These are phyloP conservation scores for Phaethornis superciliosus DNA, from an alignment of 2,113 vertebrate species.

Conservation along the genomic window DNA sequence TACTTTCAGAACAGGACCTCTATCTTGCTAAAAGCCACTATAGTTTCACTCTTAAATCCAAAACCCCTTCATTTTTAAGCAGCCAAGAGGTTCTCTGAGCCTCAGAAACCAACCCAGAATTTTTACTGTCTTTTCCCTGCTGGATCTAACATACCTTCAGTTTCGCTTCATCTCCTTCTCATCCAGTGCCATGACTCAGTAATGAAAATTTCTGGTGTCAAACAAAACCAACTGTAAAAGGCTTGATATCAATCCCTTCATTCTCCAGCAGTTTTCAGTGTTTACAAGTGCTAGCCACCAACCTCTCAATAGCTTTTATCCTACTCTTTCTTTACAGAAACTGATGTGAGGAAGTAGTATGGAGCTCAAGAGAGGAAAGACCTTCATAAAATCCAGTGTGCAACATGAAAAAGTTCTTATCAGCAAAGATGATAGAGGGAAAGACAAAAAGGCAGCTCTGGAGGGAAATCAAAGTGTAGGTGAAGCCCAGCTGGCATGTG, in stretches of 20 bases:
- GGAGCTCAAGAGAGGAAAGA: slow-evolving; percentile 82
- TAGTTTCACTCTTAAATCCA: background rate
- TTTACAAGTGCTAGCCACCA: background rate
- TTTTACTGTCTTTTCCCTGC: background rate
- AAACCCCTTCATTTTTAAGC: background rate
- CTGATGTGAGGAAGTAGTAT: slow-evolving; percentile 51
- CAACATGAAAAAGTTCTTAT: slow-evolving; percentile 71
- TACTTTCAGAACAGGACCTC: background rate
- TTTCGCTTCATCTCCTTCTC: background rate
- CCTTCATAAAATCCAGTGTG: slow-evolving; percentile 80
- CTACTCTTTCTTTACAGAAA: slow-evolving; percentile 55
- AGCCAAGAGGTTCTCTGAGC: background rate
- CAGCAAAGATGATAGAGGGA: slow-evolving; percentile 5
- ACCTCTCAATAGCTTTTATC: background rate
- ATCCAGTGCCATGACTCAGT: too few species aligned
- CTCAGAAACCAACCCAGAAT: background rate
- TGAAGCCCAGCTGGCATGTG: slow-evolving; percentile 35
- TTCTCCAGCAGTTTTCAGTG: background rate
- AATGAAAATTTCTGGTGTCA: background rate
- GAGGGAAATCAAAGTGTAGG: background rate
- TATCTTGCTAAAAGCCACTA: background rate
- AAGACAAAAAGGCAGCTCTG: slow-evolving; percentile 6
- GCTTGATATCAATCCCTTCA: background rate
- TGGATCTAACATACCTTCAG: background rate
- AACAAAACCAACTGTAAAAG: background rate